phyloP scores from a whole-genome alignment of 2,113 vertebrate species.

The Ptyas mucosa region DNA sequence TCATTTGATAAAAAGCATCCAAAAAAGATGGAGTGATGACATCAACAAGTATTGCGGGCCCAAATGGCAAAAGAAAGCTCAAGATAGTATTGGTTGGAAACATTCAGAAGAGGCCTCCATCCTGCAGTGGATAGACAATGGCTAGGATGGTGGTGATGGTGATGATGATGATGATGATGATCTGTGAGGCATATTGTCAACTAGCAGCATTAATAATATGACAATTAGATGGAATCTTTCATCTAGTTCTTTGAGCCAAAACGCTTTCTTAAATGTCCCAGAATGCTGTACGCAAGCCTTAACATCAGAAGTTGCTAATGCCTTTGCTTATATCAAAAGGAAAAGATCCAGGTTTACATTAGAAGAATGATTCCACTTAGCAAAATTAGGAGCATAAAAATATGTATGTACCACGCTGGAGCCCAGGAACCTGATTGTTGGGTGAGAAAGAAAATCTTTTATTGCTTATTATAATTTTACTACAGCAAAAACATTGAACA shows the following conservation, averaged over 20 bases:
- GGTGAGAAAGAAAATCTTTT: background rate
- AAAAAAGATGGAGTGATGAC: too few relatives aligned
- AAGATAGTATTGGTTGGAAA: too few relatives aligned
- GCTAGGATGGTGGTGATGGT: too few relatives aligned
- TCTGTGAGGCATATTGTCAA: constrained; percentile 14
- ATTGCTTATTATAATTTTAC: constrained; percentile 33
- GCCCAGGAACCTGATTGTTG: background rate
- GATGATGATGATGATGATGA: background rate
- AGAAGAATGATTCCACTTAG: constrained; percentile 3
- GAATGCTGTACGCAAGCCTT: background rate
- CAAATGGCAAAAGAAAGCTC: too few relatives aligned
- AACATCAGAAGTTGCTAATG: constrained; percentile 18
- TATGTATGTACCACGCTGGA: background rate
- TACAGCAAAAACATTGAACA: constrained; percentile 18
- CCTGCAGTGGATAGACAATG: too few relatives aligned
- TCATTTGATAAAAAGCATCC: too few relatives aligned
- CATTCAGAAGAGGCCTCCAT: too few relatives aligned
- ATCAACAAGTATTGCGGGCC: too few relatives aligned
- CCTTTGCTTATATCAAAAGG: background rate
- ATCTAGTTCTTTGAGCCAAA: constrained; percentile 9
- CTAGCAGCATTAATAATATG: background rate
- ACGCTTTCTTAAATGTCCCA: constrained; percentile 4
- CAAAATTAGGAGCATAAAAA: constrained; percentile 22
- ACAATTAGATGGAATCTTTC: constrained; percentile 3
- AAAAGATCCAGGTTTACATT: constrained; percentile 23